phyloP scores from a whole-genome alignment of 2,888 invertebrate species.

The Linnaemya vulpina region DNA sequence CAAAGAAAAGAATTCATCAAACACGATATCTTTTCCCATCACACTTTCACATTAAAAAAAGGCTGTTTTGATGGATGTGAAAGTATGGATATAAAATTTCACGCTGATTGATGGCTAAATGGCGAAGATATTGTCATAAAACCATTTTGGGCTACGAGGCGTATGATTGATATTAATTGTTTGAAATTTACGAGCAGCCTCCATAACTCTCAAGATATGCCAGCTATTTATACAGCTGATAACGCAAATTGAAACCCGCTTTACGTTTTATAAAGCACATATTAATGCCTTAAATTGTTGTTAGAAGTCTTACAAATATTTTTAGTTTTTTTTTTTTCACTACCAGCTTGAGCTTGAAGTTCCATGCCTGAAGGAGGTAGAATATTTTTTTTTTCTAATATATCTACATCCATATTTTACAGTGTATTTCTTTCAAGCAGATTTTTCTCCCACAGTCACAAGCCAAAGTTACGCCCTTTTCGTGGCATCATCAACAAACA shows the following conservation, averaged over 20 bases:
- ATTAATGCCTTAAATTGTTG: too few species aligned
- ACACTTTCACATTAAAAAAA: too few species aligned
- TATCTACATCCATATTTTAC: neutral
- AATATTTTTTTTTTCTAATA: neutral
- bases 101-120: neutral
- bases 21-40: too few species aligned
- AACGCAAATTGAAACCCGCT: neutral
- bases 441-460: conserved; percentile 3
- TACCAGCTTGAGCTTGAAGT: neutral
- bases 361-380: neutral
- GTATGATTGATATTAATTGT: conserved; percentile 49
- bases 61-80: too few species aligned
- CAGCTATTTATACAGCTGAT: neutral
- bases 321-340: too few species aligned
- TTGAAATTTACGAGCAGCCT: neutral
- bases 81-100: neutral
- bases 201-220: neutral
- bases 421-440: neutral
- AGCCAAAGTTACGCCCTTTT: conserved; percentile 62
- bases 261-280: too few species aligned
- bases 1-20: too few species aligned
- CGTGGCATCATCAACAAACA: conserved; percentile 55
- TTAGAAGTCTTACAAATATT: too few species aligned
- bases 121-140: neutral
- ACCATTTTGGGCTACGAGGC: neutral